Evolutionary conservation across 2,888 invertebrate genomes (phyloP), one percentile per base, ranked within the genome.

Genomic region (Eremobia ochroleuca): DNA sequence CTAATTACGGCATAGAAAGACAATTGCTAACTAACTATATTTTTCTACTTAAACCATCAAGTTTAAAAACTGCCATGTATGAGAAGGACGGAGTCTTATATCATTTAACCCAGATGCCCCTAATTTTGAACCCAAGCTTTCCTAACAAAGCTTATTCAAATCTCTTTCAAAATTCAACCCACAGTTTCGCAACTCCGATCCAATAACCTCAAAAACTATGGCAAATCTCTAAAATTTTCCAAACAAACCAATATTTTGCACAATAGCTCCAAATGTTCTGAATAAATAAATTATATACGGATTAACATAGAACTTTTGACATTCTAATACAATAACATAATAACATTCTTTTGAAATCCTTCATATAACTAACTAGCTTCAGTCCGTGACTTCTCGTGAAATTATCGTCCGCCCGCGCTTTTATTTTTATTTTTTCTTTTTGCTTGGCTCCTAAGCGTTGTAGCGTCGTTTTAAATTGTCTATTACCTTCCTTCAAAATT

Each of bases 261-360:
- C 62, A 67, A 66, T 25, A 21, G 18, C 43, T 34, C 46, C 13
- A 15, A 77, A 64, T 76, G 83, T 68, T 83, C 83, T 31, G 52
- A 34, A 83, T 83, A 64, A 83, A 83, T 83, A 83, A 25, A 83
- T 83, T 83, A 69, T 34, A n/a, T 28, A 21, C 65, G 13, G 5
- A 82, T 78, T 74, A 37, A 37, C 79, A 82, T 82, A 82, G 0
- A 82, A 82, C 78, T 82, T 52, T 52, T 40, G 37, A 28, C 2
- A 65, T 75, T 81, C 43, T 72, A 68, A 49, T 69, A 66, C 15
- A 59, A 49, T 25, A 58, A 67, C 21, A 65, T 15, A 55, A 72
- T 34, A 46, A 9, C 28, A 21, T 43, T 43, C 43, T 68, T 72
- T 28, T 61, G 65, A 62, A 72, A 81, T 80, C 37, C 13, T 25